Conservation (phyloP, 1,140 invertebrate genomes). For the Plodia interpunctella region DNA sequence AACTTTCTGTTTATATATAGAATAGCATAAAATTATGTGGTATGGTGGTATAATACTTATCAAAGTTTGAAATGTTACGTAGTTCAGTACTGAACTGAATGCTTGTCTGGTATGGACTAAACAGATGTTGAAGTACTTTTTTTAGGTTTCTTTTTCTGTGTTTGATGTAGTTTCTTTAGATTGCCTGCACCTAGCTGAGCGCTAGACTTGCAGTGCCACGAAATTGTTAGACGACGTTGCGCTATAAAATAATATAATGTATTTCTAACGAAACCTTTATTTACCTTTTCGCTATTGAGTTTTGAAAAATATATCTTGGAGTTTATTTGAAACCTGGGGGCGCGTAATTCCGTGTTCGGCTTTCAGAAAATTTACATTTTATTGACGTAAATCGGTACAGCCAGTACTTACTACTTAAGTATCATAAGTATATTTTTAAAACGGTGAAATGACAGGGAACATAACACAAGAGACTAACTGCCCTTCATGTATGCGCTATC, state of each 20-base stretch:
- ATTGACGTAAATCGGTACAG: not conserved
- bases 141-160: too few relatives aligned
- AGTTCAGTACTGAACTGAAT: not conserved
- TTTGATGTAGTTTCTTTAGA: too few relatives aligned
- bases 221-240: not conserved
- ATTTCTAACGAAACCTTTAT: too few relatives aligned
- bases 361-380: not conserved
- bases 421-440: not conserved
- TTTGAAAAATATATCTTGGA: too few relatives aligned
- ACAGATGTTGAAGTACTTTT: too few relatives aligned
- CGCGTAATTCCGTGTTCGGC: not conserved
- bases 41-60: too few relatives aligned
- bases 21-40: not conserved
- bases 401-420: not conserved
- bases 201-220: not conserved
- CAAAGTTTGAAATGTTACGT: not conserved
- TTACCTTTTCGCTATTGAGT: too few relatives aligned
- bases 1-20: conserved; percentile 10
- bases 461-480: conserved; percentile 17
- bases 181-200: too few relatives aligned
- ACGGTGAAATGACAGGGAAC: not conserved
- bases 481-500: conserved; percentile 48
- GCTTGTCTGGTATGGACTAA: too few relatives aligned
- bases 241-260: too few relatives aligned
- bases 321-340: not conserved